Evolutionary conservation across 2,797 vertebrate species (phyloP).

Genomic region (Clarias laeviceps): DNA sequence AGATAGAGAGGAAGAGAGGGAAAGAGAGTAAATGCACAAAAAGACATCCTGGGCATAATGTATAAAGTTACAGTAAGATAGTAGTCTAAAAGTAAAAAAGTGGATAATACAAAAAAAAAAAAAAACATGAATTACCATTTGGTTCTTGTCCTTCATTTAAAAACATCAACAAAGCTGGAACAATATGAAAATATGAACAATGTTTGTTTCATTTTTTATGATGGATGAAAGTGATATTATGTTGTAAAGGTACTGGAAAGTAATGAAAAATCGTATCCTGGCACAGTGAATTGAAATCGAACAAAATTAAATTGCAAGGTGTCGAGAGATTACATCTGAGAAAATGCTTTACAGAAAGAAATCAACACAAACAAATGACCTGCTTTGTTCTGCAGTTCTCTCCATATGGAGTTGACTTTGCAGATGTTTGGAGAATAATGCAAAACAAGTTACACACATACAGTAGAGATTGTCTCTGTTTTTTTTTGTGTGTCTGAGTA

Average conservation of each 20-base stretch:
- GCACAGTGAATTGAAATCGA: neutral
- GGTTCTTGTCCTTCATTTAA: neutral
- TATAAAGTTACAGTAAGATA: neutral
- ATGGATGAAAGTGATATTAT: slow-evolving; percentile 23
- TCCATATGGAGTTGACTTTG: neutral
- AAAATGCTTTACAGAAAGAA: slow-evolving; percentile 10
- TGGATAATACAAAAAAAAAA: no score
- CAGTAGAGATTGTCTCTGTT: neutral
- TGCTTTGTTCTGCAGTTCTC: neutral
- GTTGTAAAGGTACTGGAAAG: slow-evolving; percentile 9
- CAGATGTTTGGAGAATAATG: neutral
- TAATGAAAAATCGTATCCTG: slow-evolving; percentile 7
- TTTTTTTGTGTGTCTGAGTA: neutral
- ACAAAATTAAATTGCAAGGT: slow-evolving; percentile 16
- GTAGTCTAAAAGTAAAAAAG: neutral
- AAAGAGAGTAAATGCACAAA: neutral
- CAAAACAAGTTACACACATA: neutral
- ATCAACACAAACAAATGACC: neutral
- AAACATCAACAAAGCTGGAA: neutral
- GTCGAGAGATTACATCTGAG: slow-evolving; percentile 5
- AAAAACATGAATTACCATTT: neutral
- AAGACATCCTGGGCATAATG: neutral
- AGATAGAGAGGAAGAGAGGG: neutral
- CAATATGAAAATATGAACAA: neutral
- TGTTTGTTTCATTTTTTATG: slow-evolving; percentile 13